Evolutionary conservation across 2,888 invertebrate genomes (phyloP), one percentile per base, ranked within the genome.

Genomic region (Cyclophora albipunctata): DNA sequence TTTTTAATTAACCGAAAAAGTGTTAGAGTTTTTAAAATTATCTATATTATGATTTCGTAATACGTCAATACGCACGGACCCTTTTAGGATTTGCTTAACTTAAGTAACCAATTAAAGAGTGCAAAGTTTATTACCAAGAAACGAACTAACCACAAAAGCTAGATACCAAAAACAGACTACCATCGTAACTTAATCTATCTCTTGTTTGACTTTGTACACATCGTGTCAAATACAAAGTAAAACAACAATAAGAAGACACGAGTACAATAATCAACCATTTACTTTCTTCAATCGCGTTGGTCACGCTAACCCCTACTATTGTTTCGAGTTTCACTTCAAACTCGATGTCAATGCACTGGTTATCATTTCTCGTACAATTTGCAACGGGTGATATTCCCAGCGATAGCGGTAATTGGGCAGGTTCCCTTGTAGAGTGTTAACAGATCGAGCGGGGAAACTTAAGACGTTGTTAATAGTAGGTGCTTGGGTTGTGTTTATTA

Each of bases 341-440:
- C 68, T 66, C 58, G 60, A 69, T 71, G 79, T 78, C 78, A 73
- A 73, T 73, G 80, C 69, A 69, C 75, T 66, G 64, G 66, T 66
- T 78, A 78, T 78, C 75, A 71, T 67, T 73, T 58, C 64, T 61
- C 20, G 20, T 67, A 73, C 79, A 83, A 83, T 85, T 84, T 78
- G 81, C 80, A 77, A 75, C 63, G 64, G 60, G 61, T 63, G 85
- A 86, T 86, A 70, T 83, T 84, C 84, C 75, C 85, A 85, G 63
- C 73, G 86, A 86, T 85, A 78, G 69, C 59, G 61, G 76, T 86
- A 85, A 85, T 85, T 84, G 84, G 84, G 75, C 71, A 60, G 65
- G 70, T 58, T 48, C 43, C 40, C 48, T 34, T 33, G 35, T 46
- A 34, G 42, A 41, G 42, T 44, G 50, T 47, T 45, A 47, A 53